Conservation (phyloP, 2,888 invertebrate species). For the Caradrina kadenii region DNA sequence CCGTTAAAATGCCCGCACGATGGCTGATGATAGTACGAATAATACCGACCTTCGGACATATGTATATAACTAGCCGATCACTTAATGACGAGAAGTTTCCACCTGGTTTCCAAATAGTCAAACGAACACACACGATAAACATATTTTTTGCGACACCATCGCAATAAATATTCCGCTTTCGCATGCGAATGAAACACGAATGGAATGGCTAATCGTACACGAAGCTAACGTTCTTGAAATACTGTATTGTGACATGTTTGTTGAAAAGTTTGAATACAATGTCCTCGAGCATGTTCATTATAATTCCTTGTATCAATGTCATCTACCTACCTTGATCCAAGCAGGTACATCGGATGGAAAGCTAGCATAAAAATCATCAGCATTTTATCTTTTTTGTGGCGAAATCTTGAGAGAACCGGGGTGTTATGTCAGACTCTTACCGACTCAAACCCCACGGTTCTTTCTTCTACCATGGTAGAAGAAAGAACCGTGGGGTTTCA, state of each 20-base stretch:
- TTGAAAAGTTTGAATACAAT: slow-evolving; percentile 10
- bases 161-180: slow-evolving; percentile 22
- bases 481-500: no score
- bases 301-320: not conserved
- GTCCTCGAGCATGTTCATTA: slow-evolving; percentile 1
- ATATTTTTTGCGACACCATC: slow-evolving; percentile 5
- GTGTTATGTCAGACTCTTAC: no score
- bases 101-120: slow-evolving; percentile 1
- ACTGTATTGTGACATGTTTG: slow-evolving; percentile 6
- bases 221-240: slow-evolving; percentile 20
- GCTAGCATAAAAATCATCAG: not conserved
- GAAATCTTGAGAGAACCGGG: no score
- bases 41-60: no score
- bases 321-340: not conserved
- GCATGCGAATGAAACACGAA: slow-evolving; percentile 26
- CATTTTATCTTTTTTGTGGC: no score
- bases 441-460: no score
- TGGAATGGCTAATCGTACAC: slow-evolving; percentile 35
- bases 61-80: no score
- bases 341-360: not conserved
- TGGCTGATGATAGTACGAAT: no score
- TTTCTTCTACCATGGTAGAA: no score
- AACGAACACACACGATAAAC: slow-evolving; percentile 3
- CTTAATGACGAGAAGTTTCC: no score
- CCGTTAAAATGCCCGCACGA: no score